A percentile compares a stretch with the other conserved stretches of the same genome.
These are phyloP conservation scores for Galagoides demidoff DNA, from an alignment of 2,797 vertebrate genomes.

Conservation along the genomic window DNA sequence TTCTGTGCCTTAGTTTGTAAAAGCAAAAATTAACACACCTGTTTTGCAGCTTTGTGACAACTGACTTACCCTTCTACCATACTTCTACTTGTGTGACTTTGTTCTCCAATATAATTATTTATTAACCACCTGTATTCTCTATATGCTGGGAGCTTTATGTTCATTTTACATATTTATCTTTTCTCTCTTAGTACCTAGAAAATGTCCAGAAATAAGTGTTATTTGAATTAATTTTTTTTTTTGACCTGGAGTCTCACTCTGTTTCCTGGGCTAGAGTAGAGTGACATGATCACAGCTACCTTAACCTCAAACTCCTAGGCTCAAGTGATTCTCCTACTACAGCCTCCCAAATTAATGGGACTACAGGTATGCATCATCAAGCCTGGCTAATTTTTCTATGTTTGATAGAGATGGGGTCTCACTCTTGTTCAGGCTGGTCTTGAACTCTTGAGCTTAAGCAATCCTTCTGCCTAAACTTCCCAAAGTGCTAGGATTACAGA, in stretches of 20 bases:
- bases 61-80: not conserved
- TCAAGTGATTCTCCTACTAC: no score
- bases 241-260: not conserved
- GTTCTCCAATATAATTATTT: not conserved
- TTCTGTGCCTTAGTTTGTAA: not conserved
- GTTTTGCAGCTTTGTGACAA: not conserved
- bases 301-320: not conserved
- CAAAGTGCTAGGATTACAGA: not conserved
- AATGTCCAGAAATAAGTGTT: conserved; percentile 3
- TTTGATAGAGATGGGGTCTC: no score
- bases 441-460: no score
- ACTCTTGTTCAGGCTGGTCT: no score
- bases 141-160: not conserved
- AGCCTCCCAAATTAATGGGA: no score
- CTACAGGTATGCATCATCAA: no score
- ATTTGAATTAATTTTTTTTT: conserved; percentile 16
- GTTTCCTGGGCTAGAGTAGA: not conserved
- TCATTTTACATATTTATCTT: not conserved
- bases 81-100: not conserved
- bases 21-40: not conserved
- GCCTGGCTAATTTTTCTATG: no score
- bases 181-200: not conserved
- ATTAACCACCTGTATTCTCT: not conserved
- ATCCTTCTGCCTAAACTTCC: no score
- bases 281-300: not conserved